These are phyloP conservation scores for Drosophila watanabei DNA, from an alignment of 1,140 invertebrate genomes.

Conservation along the genomic window DNA sequence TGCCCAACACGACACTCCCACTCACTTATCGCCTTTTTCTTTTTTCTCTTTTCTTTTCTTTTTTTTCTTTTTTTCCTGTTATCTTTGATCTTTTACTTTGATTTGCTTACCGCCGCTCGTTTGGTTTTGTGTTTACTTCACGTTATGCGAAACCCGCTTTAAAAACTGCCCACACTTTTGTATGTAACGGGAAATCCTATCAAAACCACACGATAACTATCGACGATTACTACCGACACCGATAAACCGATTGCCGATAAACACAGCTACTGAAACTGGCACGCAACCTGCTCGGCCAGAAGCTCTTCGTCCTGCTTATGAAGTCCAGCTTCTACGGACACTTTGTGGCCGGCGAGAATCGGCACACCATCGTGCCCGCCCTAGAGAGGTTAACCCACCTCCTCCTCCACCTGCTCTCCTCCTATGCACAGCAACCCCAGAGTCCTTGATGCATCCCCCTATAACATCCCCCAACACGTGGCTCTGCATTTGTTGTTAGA, in stretches of 20 bases:
- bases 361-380: slow-evolving; percentile 93
- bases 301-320: slow-evolving; percentile 95
- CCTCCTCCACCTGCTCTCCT: slow-evolving; percentile 11
- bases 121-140: slow-evolving; percentile 40
- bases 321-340: slow-evolving; percentile 99
- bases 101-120: slow-evolving; percentile 42
- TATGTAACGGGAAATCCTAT: slow-evolving; percentile 24
- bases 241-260: slow-evolving; percentile 21
- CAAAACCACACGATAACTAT: slow-evolving; percentile 16
- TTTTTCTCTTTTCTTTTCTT: slow-evolving; percentile 69
- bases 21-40: slow-evolving; percentile 66
- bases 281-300: slow-evolving; percentile 93
- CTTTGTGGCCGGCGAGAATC: slow-evolving; percentile 98
- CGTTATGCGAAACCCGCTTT: slow-evolving; percentile 41
- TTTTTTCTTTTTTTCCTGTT: slow-evolving; percentile 34
- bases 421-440: slow-evolving; percentile 2
- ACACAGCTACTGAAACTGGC: slow-evolving; percentile 93
- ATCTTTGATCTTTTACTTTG: slow-evolving; percentile 33
- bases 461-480: not conserved
- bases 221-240: slow-evolving; percentile 1
- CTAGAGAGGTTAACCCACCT: slow-evolving; percentile 87
- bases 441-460: slow-evolving; percentile 17
- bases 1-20: slow-evolving; percentile 60
- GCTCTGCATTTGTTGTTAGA: not conserved
- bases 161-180: slow-evolving; percentile 36